phyloP scores from a whole-genome alignment of 37 sponge, comb jelly and placozoan genomes.

The Corticium candelabrum region DNA sequence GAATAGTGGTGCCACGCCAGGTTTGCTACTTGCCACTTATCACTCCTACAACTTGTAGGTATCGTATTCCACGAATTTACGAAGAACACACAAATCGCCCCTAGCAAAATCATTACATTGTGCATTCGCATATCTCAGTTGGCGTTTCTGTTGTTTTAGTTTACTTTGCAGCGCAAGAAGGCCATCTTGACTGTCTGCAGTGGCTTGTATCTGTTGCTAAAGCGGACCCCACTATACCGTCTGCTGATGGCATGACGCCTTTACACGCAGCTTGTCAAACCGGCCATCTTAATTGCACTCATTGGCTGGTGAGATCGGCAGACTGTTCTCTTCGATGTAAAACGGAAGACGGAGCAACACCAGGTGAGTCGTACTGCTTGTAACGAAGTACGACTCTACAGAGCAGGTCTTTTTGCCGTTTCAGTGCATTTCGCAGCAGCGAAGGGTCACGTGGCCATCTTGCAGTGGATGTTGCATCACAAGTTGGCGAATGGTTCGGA shows the following conservation, averaged over 20 bases:
- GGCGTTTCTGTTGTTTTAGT: constrained; percentile 24
- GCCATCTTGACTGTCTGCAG: constrained; percentile 63
- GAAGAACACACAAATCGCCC: too few relatives aligned
- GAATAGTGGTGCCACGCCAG: constrained; percentile 75
- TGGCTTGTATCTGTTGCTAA: constrained; percentile 44
- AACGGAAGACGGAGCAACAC: constrained; percentile 81
- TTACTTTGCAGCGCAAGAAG: constrained; percentile 90
- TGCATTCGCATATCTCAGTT: too few relatives aligned
- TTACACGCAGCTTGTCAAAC: constrained; percentile 78
- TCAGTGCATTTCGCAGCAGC: constrained; percentile 90
- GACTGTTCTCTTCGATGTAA: constrained; percentile 35
- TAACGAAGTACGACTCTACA: too few relatives aligned
- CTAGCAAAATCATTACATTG: too few relatives aligned
- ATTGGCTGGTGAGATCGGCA: constrained; percentile 71
- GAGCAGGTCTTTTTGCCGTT: too few relatives aligned
- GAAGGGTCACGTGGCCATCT: constrained; percentile 74
- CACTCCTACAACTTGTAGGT: too few relatives aligned
- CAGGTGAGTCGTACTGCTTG: too few relatives aligned
- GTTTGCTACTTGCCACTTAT: constrained; percentile 30
- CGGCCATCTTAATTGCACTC: constrained; percentile 50
- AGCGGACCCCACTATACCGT: constrained; percentile 43
- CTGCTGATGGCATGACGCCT: constrained; percentile 84
- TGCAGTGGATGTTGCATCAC: constrained; percentile 84
- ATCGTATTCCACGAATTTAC: too few relatives aligned
- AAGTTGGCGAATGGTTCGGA: constrained; percentile 58